Percentiles rank a stretch among this genome's conserved stretches.
Conservation (phyloP, 2,113 vertebrate species). For the Scatophagus argus region DNA sequence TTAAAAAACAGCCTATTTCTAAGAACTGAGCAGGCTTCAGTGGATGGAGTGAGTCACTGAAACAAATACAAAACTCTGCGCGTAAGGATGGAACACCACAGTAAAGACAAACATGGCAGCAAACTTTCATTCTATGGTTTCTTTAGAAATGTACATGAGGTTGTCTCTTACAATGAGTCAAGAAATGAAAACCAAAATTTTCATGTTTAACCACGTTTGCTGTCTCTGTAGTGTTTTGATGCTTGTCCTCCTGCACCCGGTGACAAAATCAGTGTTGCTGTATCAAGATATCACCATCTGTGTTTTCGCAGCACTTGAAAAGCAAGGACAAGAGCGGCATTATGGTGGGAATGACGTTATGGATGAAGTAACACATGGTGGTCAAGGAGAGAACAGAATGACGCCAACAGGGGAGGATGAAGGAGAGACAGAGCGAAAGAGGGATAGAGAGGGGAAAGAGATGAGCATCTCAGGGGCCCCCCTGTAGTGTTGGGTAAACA, state of each 20-base stretch:
- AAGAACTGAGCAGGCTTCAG: slow-evolving; percentile 31
- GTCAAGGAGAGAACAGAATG: slow-evolving; percentile 53
- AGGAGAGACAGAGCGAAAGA: slow-evolving; percentile 5
- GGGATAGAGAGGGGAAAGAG: slow-evolving; percentile 4
- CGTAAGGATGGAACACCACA: slow-evolving; percentile 24
- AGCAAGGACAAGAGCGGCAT: slow-evolving; percentile 34
- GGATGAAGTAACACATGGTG: slow-evolving; percentile 53
- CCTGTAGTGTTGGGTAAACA: slow-evolving; percentile 76
- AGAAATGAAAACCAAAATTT: slow-evolving; percentile 41
- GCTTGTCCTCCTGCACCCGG: not conserved
- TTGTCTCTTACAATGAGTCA: slow-evolving; percentile 12
- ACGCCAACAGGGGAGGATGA: slow-evolving; percentile 26
- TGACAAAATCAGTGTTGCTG: slow-evolving; percentile 22
- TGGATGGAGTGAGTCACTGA: slow-evolving; percentile 52
- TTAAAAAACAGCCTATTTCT: slow-evolving; percentile 36
- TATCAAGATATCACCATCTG: slow-evolving; percentile 39
- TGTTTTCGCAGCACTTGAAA: slow-evolving; percentile 48
- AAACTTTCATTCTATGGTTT: slow-evolving; percentile 53
- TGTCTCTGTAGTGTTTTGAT: slow-evolving; percentile 40
- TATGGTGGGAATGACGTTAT: slow-evolving; percentile 36
- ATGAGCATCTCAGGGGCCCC: slow-evolving; percentile 51
- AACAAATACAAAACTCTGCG: slow-evolving; percentile 34
- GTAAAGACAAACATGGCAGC: slow-evolving; percentile 27
- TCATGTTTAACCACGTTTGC: slow-evolving; percentile 45
- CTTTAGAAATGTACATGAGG: slow-evolving; percentile 41